Percentiles rank a stretch among this genome's conserved stretches.
phyloP scores from a whole-genome alignment of 2,113 vertebrate genomes.

The Bathybates hornii region DNA sequence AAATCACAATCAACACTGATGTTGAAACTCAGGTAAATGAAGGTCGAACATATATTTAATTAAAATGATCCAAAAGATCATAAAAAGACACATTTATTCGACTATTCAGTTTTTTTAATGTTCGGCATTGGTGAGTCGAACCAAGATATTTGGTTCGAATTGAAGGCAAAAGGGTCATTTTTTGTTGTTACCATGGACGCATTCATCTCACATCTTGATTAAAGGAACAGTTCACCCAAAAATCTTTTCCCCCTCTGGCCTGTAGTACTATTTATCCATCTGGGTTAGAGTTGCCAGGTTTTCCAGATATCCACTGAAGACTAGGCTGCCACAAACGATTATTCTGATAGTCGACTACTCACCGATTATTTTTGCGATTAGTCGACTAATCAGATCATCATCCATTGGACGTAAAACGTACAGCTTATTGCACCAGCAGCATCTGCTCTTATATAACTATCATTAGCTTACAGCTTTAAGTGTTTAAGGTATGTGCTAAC shows the following conservation, averaged over 20 bases:
- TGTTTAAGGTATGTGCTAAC: no score
- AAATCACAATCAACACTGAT: not conserved
- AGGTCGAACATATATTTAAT: not conserved
- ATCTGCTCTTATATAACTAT: no score
- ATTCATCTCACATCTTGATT: accelerated
- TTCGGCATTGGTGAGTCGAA: accelerated
- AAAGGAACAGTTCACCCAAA: accelerated
- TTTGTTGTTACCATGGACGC: not conserved
- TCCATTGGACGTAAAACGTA: no score
- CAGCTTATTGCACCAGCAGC: no score
- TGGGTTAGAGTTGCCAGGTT: not conserved
- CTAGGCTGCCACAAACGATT: no score
- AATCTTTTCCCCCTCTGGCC: not conserved
- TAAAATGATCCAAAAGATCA: not conserved
- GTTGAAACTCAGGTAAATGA: not conserved
- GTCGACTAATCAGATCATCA: no score
- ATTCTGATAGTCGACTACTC: no score
- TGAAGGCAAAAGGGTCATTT: not conserved
- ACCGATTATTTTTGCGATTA: no score
- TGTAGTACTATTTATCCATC: accelerated
- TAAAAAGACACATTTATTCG: not conserved
- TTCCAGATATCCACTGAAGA: not conserved
- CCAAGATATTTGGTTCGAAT: accelerated
- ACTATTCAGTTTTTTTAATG: not conserved
- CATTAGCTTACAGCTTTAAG: no score